Evolutionary conservation across 2,797 vertebrate species (phyloP), one percentile per base, ranked within the genome.

Genomic region (Microhierax caerulescens): DNA sequence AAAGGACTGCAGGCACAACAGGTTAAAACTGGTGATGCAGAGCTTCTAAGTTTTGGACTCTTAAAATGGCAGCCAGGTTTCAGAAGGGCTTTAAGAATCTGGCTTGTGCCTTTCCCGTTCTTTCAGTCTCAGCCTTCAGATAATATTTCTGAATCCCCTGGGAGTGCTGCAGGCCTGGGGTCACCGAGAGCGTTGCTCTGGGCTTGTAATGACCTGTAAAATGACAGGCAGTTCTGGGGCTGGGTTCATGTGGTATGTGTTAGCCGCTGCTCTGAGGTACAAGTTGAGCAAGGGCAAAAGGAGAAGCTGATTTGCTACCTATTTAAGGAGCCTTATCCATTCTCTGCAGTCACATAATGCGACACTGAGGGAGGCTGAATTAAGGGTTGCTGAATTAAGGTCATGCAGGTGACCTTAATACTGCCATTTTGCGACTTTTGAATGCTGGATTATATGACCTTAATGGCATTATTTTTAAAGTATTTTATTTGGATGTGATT

Each of bases 351-450:
- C 86, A 48, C 63, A 85, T 75, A 93, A 94, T 85, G 57, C 1
- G 15, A 17, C 0, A 0, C 83, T 30, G 56, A 85, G 64, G 60
- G 70, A 88, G 41, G 45, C 60, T 67, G 56, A 95, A 93, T 96
- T 91, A 97, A 72, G 45, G 61, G 41, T 39, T 94, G 65, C 85
- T 88, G 85, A 93, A 79, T 94, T 94, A 87, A 92, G 94, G 86
- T 94, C 78, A 83, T 23, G 17, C 60, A 64, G 87, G 39, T 72
- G 95, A 64, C 64, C 19, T 85, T 72, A 93, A 57, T 77, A 53
- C 34, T 80, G 75, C n/a, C 81, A 85, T 91, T 95, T 72, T 85
- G 84, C 93, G 86, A 60, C 39, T 90, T 91, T 34, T 74, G 64
- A 87, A 75, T 92, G 81, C 51, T 79, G 43, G 23, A 65, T 86